Conservation (phyloP, 2,888 invertebrate genomes). For the Mycalesis mineus region DNA sequence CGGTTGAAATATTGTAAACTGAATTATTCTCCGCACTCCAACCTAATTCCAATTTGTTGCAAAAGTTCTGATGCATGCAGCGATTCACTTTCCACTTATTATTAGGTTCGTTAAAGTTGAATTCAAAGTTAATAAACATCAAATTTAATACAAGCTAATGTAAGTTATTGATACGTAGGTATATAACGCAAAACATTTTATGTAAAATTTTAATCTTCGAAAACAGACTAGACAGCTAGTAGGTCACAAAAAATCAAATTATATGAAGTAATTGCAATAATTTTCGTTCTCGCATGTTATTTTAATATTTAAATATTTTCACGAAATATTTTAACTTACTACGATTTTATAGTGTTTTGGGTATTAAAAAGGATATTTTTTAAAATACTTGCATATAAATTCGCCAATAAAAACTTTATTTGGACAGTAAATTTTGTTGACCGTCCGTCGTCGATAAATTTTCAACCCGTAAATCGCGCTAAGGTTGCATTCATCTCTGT, state of each 20-base stretch:
- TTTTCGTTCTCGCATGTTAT: no score
- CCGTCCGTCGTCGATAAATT: conserved; percentile 55
- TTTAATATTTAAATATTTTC: no score
- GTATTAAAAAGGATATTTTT: conserved; percentile 19
- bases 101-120: conserved; percentile 37
- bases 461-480: conserved; percentile 55
- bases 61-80: conserved; percentile 31
- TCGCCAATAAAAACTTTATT: conserved; percentile 48
- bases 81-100: conserved; percentile 35
- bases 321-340: no score
- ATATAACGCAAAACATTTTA: no score
- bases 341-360: neutral
- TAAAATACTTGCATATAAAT: conserved; percentile 27
- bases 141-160: neutral
- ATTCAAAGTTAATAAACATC: conserved; percentile 11
- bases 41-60: conserved; percentile 28
- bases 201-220: no score
- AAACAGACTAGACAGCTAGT: no score
- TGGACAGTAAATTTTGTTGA: conserved; percentile 63
- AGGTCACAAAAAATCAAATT: no score
- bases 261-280: no score
- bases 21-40: conserved; percentile 22
- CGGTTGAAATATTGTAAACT: conserved; percentile 28
- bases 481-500: conserved; percentile 46
- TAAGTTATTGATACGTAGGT: no score